Conservation (phyloP, 2,113 vertebrate genomes). For the Scopus umbretta region DNA sequence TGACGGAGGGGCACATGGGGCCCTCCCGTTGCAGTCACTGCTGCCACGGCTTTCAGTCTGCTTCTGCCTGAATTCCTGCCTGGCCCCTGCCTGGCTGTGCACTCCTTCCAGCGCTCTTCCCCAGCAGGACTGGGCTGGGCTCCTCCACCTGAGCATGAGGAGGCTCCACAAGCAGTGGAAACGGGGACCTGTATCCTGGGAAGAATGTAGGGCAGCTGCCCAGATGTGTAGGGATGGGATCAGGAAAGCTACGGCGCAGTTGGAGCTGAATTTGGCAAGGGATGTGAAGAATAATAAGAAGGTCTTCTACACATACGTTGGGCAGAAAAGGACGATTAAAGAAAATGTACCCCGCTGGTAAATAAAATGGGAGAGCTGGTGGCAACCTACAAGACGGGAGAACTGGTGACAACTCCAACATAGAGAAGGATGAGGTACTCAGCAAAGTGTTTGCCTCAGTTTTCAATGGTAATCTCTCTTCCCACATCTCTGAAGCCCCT, state of each 20-base stretch:
- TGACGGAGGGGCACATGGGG: background rate
- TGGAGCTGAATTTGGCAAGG: background rate
- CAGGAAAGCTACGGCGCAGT: background rate
- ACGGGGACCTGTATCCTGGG: background rate
- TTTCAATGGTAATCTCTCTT: background rate
- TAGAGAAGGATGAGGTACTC: background rate
- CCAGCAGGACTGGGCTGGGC: background rate
- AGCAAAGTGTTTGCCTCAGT: background rate
- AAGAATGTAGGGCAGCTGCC: background rate
- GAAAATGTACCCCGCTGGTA: background rate
- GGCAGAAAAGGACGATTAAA: background rate
- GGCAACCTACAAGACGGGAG: background rate
- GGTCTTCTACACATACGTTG: accelerated
- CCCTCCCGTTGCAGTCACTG: no score
- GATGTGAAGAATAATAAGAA: background rate
- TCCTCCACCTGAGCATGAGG: background rate
- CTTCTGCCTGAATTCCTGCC: background rate
- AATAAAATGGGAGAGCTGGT: background rate
- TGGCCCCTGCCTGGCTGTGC: background rate
- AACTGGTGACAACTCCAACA: background rate
- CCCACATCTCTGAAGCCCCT: background rate
- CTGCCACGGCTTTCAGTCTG: background rate
- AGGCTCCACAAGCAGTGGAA: background rate
- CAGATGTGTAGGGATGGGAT: background rate
- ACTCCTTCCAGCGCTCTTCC: background rate